A percentile compares a stretch with the other conserved stretches of the same genome.
phyloP scores from a whole-genome alignment of 2,797 vertebrate genomes.

The Onychomys leucogaster region DNA sequence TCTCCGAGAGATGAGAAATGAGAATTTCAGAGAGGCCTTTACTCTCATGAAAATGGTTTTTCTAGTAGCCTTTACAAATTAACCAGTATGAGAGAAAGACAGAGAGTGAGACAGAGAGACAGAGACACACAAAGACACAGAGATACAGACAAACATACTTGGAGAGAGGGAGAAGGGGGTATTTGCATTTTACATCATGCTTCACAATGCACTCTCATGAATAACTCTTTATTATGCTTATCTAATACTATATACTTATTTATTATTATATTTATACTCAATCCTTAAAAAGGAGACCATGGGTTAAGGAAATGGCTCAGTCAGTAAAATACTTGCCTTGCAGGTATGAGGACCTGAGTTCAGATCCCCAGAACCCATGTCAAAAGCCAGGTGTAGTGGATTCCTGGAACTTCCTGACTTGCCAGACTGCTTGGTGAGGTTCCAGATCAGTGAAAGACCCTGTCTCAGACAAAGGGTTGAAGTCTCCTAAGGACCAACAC shows the following conservation, averaged over 20 bases:
- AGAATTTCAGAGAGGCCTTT: conserved; percentile 21
- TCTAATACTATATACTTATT: neutral
- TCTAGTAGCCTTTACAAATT: conserved; percentile 40
- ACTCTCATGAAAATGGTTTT: conserved; percentile 31
- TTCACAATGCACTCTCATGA: neutral
- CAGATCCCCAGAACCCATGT: neutral
- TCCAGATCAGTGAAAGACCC: neutral
- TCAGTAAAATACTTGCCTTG: neutral
- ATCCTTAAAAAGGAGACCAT: neutral
- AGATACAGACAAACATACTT: neutral
- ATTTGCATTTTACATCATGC: neutral
- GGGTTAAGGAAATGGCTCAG: neutral
- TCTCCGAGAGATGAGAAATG: neutral
- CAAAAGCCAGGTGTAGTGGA: neutral
- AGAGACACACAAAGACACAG: neutral
- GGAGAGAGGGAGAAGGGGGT: neutral
- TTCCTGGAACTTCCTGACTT: neutral
- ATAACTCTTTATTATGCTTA: neutral
- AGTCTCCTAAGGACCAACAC: neutral
- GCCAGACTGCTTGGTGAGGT: neutral
- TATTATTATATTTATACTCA: neutral
- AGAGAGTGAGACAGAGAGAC: neutral
- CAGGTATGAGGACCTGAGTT: neutral
- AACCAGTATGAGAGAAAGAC: neutral
- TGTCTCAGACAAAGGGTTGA: neutral